phyloP scores from a whole-genome alignment of 2,888 invertebrate species.

The Aporophyla nigra region DNA sequence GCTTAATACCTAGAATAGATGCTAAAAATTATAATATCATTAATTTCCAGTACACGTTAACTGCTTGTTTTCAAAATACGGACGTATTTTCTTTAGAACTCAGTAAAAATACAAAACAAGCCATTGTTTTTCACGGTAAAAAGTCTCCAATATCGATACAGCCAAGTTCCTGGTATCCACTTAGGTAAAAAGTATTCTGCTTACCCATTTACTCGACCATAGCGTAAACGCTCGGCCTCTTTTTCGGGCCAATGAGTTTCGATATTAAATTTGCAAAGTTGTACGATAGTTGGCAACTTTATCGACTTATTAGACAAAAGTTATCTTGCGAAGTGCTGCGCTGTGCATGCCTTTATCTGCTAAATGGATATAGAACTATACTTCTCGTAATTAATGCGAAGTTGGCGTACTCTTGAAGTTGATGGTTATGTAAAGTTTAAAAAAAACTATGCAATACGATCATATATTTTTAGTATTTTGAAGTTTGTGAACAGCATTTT shows the following conservation, averaged over 20 bases:
- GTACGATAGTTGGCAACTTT: slow-evolving; percentile 71
- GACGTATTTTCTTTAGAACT: no score
- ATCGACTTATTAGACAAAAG: slow-evolving; percentile 72
- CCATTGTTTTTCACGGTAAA: slow-evolving; percentile 16
- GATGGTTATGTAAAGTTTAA: background rate
- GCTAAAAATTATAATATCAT: background rate
- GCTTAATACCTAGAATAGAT: background rate
- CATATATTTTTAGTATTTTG: background rate
- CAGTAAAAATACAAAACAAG: slow-evolving; percentile 9
- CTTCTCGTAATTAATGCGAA: slow-evolving; percentile 45
- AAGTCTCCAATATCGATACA: slow-evolving; percentile 22
- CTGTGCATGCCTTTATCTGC: slow-evolving; percentile 60
- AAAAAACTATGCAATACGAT: background rate
- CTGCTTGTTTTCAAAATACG: background rate
- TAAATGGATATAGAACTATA: slow-evolving; percentile 53
- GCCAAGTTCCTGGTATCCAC: slow-evolving; percentile 48
- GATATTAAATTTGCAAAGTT: slow-evolving; percentile 75
- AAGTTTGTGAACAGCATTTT: background rate
- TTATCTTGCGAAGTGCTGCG: slow-evolving; percentile 63
- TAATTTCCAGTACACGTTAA: background rate
- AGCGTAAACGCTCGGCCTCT: slow-evolving; percentile 64
- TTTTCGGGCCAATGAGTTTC: slow-evolving; percentile 74
- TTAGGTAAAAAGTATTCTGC: slow-evolving; percentile 59
- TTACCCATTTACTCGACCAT: slow-evolving; percentile 55
- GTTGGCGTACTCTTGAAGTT: background rate